phyloP scores from a whole-genome alignment of 2,113 vertebrate species.

The Muscicapa adusta region DNA sequence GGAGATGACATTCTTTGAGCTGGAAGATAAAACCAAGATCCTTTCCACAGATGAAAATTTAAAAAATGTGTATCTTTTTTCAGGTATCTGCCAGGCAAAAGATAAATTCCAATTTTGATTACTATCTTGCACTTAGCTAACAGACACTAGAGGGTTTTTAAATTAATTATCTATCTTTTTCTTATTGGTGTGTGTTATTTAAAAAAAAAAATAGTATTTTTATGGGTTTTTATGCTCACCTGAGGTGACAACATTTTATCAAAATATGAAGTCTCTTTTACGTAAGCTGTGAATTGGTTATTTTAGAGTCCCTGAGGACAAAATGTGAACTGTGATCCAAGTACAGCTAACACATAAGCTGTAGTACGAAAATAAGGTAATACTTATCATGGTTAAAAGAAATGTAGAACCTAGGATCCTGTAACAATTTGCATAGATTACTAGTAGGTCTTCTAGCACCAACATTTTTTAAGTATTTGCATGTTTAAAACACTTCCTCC shows the following conservation, averaged over 20 bases:
- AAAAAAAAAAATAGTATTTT: background rate
- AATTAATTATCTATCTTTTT: background rate
- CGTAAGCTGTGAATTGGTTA: background rate
- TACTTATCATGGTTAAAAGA: background rate
- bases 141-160: fast-evolving
- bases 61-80: background rate
- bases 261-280: background rate
- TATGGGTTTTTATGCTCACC: background rate
- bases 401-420: background rate
- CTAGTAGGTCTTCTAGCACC: background rate
- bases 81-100: background rate
- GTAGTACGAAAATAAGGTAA: background rate
- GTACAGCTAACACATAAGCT: background rate
- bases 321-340: background rate
- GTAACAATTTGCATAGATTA: background rate
- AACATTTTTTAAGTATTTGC: background rate
- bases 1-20: background rate
- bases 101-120: background rate
- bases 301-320: background rate
- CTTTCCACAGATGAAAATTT: background rate
- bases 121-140: background rate
- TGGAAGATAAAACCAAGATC: background rate
- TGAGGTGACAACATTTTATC: background rate
- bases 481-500: slow-evolving; percentile 7
- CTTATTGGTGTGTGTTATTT: background rate